Evolutionary conservation across 2,888 invertebrate genomes (phyloP).

Genomic region (Eupithecia abbreviata): DNA sequence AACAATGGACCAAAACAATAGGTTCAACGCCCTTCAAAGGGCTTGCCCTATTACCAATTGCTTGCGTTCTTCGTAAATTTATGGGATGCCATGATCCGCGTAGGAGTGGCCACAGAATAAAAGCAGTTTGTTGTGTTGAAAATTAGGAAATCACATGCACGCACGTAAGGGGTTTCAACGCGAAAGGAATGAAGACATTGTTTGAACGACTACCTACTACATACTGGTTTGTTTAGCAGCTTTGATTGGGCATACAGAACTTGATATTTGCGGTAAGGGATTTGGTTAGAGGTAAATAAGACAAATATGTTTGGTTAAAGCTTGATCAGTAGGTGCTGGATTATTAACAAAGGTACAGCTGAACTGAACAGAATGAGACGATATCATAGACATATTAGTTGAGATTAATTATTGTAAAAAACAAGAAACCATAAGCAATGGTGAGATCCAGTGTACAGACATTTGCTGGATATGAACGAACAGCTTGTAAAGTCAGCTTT

Average conservation of each 20-base stretch:
- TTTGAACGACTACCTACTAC: slow-evolving; percentile 17
- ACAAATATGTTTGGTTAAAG: background rate
- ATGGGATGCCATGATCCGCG: slow-evolving; percentile 27
- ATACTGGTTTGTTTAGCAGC: slow-evolving; percentile 14
- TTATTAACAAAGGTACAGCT: background rate
- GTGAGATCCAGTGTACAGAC: background rate
- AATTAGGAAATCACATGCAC: slow-evolving; percentile 35
- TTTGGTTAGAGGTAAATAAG: background rate
- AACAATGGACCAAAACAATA: slow-evolving; percentile 7
- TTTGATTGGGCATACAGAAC: background rate
- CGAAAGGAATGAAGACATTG: slow-evolving; percentile 20
- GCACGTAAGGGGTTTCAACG: slow-evolving; percentile 22
- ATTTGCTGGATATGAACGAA: too few species aligned
- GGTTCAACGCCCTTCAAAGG: slow-evolving; percentile 40
- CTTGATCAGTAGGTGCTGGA: too few species aligned
- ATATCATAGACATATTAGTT: background rate
- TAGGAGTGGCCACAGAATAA: slow-evolving; percentile 26
- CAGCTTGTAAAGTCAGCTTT: background rate
- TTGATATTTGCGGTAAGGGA: background rate
- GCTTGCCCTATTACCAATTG: slow-evolving; percentile 46
- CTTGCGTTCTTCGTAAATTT: slow-evolving; percentile 27
- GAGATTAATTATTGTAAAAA: background rate
- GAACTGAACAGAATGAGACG: background rate
- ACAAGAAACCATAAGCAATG: background rate
- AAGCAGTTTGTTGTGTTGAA: slow-evolving; percentile 19